Evolutionary conservation across 2,797 vertebrate species (phyloP).

Genomic region (Myoxocephalus aenaeus): DNA sequence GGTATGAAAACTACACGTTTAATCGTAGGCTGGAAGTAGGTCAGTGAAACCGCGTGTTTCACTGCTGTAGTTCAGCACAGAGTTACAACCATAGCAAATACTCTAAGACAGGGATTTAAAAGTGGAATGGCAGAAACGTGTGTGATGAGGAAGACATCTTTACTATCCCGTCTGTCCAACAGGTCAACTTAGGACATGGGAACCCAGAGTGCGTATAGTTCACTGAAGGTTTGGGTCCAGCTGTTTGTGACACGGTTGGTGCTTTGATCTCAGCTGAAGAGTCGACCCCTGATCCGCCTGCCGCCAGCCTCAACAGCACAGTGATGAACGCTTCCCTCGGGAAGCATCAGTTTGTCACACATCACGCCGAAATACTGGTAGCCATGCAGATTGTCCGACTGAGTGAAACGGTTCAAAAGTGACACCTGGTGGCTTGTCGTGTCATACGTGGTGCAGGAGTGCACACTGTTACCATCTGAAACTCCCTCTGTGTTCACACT

Average conservation of each 20-base stretch:
- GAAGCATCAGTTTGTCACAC: conserved; percentile 3
- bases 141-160: neutral
- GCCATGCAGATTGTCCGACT: neutral
- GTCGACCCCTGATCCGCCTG: neutral
- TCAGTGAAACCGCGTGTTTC: neutral
- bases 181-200: neutral
- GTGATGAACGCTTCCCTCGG: neutral
- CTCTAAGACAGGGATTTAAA: neutral
- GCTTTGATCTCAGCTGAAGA: neutral
- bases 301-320: neutral
- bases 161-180: neutral
- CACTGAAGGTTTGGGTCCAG: neutral
- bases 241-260: neutral
- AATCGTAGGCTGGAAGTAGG: conserved; percentile 2
- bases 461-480: neutral
- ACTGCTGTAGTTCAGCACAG: neutral
- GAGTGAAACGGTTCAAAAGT: conserved; percentile 21
- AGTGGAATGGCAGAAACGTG: neutral
- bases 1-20: conserved; percentile 6
- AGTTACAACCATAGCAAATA: neutral
- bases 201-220: neutral
- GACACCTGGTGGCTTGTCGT: conserved; percentile 51
- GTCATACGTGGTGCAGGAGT: neutral
- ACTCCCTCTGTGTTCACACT: neutral
- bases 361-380: neutral